These are phyloP conservation scores for Lagopus muta DNA, from an alignment of 2,113 vertebrate genomes.

Conservation along the genomic window DNA sequence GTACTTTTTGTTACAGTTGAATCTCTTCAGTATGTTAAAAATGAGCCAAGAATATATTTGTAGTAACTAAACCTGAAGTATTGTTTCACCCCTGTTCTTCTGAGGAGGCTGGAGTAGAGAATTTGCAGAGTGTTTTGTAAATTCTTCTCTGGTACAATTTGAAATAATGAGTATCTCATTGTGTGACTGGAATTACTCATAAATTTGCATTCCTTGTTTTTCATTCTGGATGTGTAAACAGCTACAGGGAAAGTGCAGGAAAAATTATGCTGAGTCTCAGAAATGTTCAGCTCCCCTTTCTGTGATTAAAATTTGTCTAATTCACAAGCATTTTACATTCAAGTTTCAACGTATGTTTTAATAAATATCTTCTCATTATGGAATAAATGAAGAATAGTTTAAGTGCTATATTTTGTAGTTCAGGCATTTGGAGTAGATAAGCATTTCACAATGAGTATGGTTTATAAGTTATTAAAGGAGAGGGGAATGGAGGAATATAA, in stretches of 20 bases:
- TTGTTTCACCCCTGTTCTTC: neutral
- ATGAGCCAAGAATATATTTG: neutral
- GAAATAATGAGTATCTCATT: constrained; percentile 37
- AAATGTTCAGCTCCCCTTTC: neutral
- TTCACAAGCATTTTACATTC: neutral
- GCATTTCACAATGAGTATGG: neutral
- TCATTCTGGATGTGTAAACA: neutral
- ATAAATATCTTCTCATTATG: neutral
- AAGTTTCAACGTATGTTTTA: neutral
- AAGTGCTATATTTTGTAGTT: neutral
- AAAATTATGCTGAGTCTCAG: neutral
- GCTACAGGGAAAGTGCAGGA: constrained; percentile 22
- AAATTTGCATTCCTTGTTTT: constrained; percentile 18
- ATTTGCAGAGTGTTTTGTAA: constrained; percentile 3
- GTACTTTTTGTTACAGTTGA: neutral
- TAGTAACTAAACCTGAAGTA: neutral
- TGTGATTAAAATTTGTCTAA: constrained; percentile 2
- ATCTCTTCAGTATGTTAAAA: neutral
- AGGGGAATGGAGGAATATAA: neutral
- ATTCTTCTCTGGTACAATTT: constrained; percentile 20
- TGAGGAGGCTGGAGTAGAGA: neutral
- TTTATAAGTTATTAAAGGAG: neutral
- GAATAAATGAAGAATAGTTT: neutral
- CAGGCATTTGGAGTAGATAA: neutral
- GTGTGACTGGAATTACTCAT: constrained; percentile 5